Conservation (phyloP, 2,888 invertebrate species). For the Podotricha telesiphe region DNA sequence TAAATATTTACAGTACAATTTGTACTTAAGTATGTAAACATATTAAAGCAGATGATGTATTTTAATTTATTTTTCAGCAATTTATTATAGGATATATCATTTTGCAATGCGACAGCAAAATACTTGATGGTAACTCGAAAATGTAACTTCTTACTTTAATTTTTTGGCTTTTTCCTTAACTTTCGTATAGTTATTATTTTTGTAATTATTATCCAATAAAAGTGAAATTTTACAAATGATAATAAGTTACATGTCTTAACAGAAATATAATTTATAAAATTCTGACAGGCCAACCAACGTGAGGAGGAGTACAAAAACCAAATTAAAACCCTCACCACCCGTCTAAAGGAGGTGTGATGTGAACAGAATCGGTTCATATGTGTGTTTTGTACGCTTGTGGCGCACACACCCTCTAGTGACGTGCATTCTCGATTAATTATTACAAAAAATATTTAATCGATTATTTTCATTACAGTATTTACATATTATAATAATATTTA, state of each 20-base stretch:
- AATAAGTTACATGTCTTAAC: slow-evolving; percentile 8
- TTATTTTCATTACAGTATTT: no score
- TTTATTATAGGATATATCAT: slow-evolving; percentile 12
- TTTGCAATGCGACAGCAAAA: not conserved
- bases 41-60: not conserved
- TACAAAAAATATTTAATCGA: not conserved
- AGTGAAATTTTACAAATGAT: not conserved
- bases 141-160: slow-evolving; percentile 15
- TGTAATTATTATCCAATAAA: no score
- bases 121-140: not conserved
- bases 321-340: slow-evolving; percentile 99
- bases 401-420: slow-evolving; percentile 60
- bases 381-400: slow-evolving; percentile 74
- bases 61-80: slow-evolving; percentile 16
- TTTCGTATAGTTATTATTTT: not conserved
- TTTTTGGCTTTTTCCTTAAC: slow-evolving; percentile 7
- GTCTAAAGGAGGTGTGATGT: slow-evolving; percentile 98
- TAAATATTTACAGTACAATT: slow-evolving; percentile 6
- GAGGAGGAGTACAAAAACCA: slow-evolving; percentile 99
- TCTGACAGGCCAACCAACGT: slow-evolving; percentile 97
- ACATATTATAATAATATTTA: no score
- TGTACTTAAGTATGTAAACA: not conserved
- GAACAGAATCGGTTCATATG: slow-evolving; percentile 63
- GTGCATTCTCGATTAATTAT: slow-evolving; percentile 50
- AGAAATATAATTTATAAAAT: slow-evolving; percentile 58